Conservation (phyloP, 1,140 invertebrate species). For the Drosophila carrolli region DNA sequence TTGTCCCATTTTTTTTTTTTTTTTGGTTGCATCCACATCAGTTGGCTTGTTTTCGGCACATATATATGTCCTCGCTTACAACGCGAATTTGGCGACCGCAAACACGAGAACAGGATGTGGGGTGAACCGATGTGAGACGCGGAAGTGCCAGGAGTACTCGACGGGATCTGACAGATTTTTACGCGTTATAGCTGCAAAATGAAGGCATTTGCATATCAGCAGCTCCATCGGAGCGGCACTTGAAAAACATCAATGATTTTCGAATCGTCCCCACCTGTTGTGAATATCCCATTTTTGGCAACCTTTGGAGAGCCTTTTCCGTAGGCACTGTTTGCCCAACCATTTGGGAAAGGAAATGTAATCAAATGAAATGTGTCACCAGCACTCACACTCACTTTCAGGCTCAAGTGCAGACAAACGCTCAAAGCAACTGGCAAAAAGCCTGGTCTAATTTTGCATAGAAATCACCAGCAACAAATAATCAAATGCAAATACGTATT, state of each 20-base stretch:
- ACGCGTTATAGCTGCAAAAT: slow-evolving; percentile 62
- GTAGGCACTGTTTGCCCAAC: slow-evolving; percentile 31
- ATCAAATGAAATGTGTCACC: slow-evolving; percentile 77
- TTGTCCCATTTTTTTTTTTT: slow-evolving; percentile 6
- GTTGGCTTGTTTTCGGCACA: slow-evolving; percentile 67
- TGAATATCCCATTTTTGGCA: slow-evolving; percentile 1
- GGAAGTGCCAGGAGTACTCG: neutral
- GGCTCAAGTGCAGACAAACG: slow-evolving; percentile 3
- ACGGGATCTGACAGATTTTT: slow-evolving; percentile 48
- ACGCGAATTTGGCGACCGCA: slow-evolving; percentile 66
- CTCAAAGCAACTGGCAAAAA: slow-evolving; percentile 50
- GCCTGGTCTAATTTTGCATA: slow-evolving; percentile 72
- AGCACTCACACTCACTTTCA: slow-evolving; percentile 26
- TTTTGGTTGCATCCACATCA: slow-evolving; percentile 46
- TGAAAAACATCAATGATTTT: slow-evolving; percentile 16
- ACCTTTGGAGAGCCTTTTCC: neutral
- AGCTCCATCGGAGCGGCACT: slow-evolving; percentile 36
- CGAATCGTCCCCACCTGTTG: slow-evolving; percentile 13
- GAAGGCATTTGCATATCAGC: slow-evolving; percentile 74
- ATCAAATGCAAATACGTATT: slow-evolving; percentile 79
- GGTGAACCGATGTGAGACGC: slow-evolving; percentile 18
- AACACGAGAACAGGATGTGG: slow-evolving; percentile 55
- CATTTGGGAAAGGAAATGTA: slow-evolving; percentile 54
- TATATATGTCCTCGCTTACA: slow-evolving; percentile 14
- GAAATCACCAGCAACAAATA: slow-evolving; percentile 79